These are phyloP conservation scores for Julus scanicus DNA, from an alignment of 2,888 invertebrate genomes.

Conservation along the genomic window DNA sequence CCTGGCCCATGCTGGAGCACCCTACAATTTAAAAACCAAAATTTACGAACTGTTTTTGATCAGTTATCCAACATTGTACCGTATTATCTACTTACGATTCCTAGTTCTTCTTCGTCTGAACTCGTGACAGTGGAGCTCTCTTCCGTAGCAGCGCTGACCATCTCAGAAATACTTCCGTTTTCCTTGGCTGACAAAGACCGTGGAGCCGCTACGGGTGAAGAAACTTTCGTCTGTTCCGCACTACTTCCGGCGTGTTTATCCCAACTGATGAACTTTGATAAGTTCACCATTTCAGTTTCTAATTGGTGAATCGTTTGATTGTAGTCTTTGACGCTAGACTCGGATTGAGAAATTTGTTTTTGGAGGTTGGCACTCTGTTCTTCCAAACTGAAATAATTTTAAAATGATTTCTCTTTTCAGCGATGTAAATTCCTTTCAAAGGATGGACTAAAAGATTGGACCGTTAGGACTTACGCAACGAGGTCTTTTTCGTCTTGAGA, in stretches of 20 bases:
- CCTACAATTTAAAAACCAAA: slow-evolving; percentile 50
- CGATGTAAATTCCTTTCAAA: neutral
- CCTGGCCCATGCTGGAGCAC: slow-evolving; percentile 55
- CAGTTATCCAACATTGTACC: neutral
- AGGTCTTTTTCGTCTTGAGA: slow-evolving; percentile 49
- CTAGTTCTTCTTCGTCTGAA: slow-evolving; percentile 28
- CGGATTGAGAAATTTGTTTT: slow-evolving; percentile 50
- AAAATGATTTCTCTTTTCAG: neutral
- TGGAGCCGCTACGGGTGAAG: neutral
- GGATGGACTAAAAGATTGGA: neutral
- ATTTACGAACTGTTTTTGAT: neutral
- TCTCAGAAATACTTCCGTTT: neutral
- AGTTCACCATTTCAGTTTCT: slow-evolving; percentile 45
- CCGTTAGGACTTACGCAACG: neutral
- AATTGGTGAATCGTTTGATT: slow-evolving; percentile 17
- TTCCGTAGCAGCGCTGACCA: neutral
- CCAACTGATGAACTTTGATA: slow-evolving; percentile 43
- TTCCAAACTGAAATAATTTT: slow-evolving; percentile 50
- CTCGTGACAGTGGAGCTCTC: neutral
- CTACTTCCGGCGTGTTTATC: neutral
- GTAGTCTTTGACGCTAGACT: slow-evolving; percentile 50
- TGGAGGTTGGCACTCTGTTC: slow-evolving; percentile 29
- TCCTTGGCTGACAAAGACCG: neutral
- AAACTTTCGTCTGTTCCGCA: neutral
- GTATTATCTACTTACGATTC: neutral